Evolutionary conservation across 1,140 invertebrate species (phyloP), one percentile per base, ranked within the genome.

Genomic region (Reticulitermes speratus): DNA sequence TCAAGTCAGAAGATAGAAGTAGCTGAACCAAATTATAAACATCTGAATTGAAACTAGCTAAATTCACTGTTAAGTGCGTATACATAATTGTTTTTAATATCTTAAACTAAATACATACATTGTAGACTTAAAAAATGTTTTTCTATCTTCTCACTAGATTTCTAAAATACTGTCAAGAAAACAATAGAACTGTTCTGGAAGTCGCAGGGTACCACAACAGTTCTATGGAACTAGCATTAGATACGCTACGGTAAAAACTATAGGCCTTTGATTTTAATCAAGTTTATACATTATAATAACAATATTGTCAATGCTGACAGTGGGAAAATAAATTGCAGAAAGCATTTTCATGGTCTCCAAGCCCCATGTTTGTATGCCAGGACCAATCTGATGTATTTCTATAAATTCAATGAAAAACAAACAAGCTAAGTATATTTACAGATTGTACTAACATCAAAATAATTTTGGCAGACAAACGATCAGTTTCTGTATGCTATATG

Each of bases 301-400:
- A 84, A 86, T 86, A 86, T 86, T 86, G 86, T 86, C 86, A 86
- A 86, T 69, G 81, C 86, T 86, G 86, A 86, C 84, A 30, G 83
- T 55, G 52, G 83, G 44, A 59, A n/a, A 75, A 59, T 86, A 44
- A 75, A 44, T 81, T 9, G 82, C 19, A 14, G 65, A 45, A 81
- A 86, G n/a, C 32, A 38, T 30, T 12, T 32, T 48, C 44, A 86
- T 19, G 55, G 48, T 5, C 59, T 65, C 38, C 83, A n/a, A 21
- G 25, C 21, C 44, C 44, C 44, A 69, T 81, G 30, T 65, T 23
- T n/a, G 23, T 55, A 86, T 69, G 45, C 45, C 30, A 81, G 52
- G 48, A n/a, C 19, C 84, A 38, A 44, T 32, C 69, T 75, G 75
- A 38, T n/a, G n/a, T 48, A n/a, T 30, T 32, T 48, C 45, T 81